Percentiles rank a stretch among this genome's conserved stretches.
These are phyloP conservation scores for Tarsius wallacei DNA, from an alignment of 2,797 vertebrate genomes.

Conservation along the genomic window DNA sequence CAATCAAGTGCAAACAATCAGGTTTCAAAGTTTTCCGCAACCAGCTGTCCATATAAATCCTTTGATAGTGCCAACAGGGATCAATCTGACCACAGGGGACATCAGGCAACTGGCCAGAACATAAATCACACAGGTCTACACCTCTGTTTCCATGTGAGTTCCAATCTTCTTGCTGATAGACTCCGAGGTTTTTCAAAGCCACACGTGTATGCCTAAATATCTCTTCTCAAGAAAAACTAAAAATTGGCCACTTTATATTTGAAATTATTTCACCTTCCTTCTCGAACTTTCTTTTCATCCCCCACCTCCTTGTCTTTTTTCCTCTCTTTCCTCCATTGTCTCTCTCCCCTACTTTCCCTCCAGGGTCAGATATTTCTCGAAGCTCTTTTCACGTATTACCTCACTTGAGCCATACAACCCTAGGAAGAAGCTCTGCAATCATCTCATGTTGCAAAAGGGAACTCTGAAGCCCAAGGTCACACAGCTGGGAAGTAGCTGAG, in stretches of 20 bases:
- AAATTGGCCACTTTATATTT: not conserved
- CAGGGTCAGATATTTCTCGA: not conserved
- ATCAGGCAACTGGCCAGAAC: slow-evolving; percentile 28
- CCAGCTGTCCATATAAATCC: slow-evolving; percentile 21
- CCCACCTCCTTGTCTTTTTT: not conserved
- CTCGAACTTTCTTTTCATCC: not conserved
- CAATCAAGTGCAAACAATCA: not conserved
- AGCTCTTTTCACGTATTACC: not conserved
- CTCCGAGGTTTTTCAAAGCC: not conserved
- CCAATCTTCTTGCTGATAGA: not conserved
- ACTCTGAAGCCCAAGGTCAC: not conserved
- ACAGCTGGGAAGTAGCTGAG: not conserved
- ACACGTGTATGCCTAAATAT: not conserved
- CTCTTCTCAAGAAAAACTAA: slow-evolving; percentile 29
- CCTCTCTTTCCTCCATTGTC: not conserved
- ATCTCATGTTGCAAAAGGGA: not conserved
- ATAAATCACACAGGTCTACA: not conserved
- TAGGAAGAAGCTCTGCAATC: not conserved
- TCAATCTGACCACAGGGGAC: not conserved
- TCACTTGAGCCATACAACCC: not conserved
- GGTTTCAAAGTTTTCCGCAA: slow-evolving; percentile 74
- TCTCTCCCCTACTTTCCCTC: not conserved
- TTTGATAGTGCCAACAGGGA: slow-evolving; percentile 44
- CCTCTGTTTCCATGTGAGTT: not conserved
- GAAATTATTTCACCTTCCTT: slow-evolving; percentile 3